A percentile compares a stretch with the other conserved stretches of the same genome.
Evolutionary conservation across 2,113 vertebrate genomes (phyloP).

Genomic region (Rhabdomys dilectus): DNA sequence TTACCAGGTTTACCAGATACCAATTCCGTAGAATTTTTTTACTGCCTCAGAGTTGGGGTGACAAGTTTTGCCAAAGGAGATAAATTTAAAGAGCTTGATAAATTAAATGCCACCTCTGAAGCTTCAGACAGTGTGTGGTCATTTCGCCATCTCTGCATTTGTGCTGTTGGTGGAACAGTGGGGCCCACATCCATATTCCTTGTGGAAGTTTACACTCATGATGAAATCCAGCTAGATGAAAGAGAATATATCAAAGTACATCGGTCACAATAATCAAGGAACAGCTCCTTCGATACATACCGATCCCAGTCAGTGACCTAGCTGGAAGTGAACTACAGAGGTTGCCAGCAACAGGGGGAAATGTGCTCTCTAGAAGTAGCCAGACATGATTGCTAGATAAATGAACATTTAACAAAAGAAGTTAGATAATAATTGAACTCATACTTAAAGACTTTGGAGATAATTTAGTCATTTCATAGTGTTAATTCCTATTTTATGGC

Average conservation of each 20-base stretch:
- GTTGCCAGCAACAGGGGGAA: neutral
- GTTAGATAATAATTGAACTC: neutral
- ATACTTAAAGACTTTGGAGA: neutral
- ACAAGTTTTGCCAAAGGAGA: conserved; percentile 14
- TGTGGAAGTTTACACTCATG: neutral
- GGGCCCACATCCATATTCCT: neutral
- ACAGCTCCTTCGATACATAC: neutral
- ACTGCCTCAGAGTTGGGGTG: neutral
- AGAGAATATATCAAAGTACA: neutral
- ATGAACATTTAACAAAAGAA: conserved; percentile 17
- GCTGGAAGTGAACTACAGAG: neutral
- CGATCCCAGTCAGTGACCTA: neutral
- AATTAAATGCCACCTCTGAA: neutral
- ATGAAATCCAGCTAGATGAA: neutral
- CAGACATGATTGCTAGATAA: neutral
- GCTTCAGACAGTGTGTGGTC: neutral
- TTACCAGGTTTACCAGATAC: neutral
- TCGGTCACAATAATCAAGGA: neutral
- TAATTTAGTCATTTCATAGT: conserved; percentile 7
- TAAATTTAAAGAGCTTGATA: neutral
- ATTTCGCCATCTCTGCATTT: neutral
- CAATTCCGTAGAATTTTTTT: neutral
- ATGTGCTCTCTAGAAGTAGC: neutral
- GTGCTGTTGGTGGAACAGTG: neutral
- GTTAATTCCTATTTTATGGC: conserved; percentile 28